Conservation (phyloP, 2,797 vertebrate species). For the Chaunax sp. region DNA sequence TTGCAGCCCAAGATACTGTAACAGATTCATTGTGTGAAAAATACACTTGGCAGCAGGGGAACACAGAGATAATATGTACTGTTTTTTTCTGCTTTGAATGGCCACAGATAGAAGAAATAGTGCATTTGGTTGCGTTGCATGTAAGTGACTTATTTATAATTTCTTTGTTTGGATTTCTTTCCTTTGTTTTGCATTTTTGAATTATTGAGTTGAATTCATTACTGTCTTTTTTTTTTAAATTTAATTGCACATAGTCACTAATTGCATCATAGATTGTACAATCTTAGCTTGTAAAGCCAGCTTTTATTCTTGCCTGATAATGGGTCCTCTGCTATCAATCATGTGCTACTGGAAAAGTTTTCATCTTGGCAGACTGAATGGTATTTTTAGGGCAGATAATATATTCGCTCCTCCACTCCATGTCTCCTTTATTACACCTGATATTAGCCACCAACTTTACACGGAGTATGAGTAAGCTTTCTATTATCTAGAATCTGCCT, state of each 20-base stretch:
- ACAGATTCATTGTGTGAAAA: constrained; percentile 54
- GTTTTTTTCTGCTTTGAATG: constrained; percentile 53
- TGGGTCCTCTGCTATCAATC: constrained; percentile 29
- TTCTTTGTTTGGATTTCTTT: no score
- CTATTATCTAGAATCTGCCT: constrained; percentile 10
- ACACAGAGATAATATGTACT: constrained; percentile 44
- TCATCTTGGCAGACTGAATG: constrained; percentile 15
- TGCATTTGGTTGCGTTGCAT: constrained; percentile 23
- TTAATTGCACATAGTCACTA: constrained; percentile 62
- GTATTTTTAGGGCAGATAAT: constrained; percentile 24
- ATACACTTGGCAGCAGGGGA: constrained; percentile 45
- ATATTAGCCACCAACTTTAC: constrained; percentile 10
- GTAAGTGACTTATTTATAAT: constrained; percentile 57
- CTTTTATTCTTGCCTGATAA: constrained; percentile 46
- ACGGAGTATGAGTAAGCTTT: not conserved
- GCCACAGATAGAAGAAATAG: constrained; percentile 33
- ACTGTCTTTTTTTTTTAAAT: constrained; percentile 9
- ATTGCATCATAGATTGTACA: constrained; percentile 60
- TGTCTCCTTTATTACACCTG: constrained; percentile 1
- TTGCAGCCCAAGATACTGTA: constrained; percentile 65
- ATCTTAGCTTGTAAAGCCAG: constrained; percentile 42
- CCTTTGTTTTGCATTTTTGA: constrained; percentile 51
- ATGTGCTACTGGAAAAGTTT: constrained; percentile 25
- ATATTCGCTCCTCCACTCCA: not conserved
- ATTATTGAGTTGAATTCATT: constrained; percentile 55